Evolutionary conservation across 1,140 invertebrate species (phyloP).

Genomic region (Phortica variegata): DNA sequence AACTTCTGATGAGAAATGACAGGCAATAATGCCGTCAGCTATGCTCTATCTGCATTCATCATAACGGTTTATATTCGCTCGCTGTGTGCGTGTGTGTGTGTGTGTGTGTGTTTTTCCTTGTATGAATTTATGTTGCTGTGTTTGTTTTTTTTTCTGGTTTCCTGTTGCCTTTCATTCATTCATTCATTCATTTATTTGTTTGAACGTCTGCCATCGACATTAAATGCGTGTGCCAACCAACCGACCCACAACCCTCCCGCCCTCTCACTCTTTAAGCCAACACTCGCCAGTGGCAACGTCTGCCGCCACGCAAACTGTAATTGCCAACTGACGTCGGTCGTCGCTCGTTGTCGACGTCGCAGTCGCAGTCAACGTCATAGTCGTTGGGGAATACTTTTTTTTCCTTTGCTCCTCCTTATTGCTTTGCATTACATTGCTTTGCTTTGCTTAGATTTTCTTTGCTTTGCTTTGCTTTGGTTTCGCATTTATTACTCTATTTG

Average conservation of each 20-base stretch:
- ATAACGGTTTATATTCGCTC: too few relatives aligned
- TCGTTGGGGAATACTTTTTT: too few relatives aligned
- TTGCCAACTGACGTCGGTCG: slow-evolving; percentile 18
- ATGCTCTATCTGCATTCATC: slow-evolving; percentile 52
- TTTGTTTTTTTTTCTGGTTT: too few relatives aligned
- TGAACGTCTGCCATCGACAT: slow-evolving; percentile 28
- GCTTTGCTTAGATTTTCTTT: too few relatives aligned
- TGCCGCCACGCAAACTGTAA: slow-evolving; percentile 20
- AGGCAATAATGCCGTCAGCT: slow-evolving; percentile 48
- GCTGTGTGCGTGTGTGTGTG: too few relatives aligned
- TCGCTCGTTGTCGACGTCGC: slow-evolving; percentile 1
- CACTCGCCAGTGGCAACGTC: slow-evolving; percentile 4
- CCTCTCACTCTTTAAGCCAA: slow-evolving; percentile 2
- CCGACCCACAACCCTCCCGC: background rate
- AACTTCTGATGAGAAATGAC: slow-evolving; percentile 53
- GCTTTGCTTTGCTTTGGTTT: slow-evolving; percentile 22
- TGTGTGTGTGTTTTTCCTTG: too few relatives aligned
- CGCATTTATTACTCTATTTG: slow-evolving; percentile 11
- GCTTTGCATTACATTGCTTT: slow-evolving; percentile 6
- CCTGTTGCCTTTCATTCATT: too few relatives aligned
- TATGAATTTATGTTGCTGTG: too few relatives aligned
- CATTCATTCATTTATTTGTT: slow-evolving; percentile 43
- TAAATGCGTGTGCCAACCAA: background rate
- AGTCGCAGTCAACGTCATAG: too few relatives aligned
- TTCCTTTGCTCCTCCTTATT: slow-evolving; percentile 23